Conservation (phyloP, 2,888 invertebrate species). For the Lamellibrachia columna region DNA sequence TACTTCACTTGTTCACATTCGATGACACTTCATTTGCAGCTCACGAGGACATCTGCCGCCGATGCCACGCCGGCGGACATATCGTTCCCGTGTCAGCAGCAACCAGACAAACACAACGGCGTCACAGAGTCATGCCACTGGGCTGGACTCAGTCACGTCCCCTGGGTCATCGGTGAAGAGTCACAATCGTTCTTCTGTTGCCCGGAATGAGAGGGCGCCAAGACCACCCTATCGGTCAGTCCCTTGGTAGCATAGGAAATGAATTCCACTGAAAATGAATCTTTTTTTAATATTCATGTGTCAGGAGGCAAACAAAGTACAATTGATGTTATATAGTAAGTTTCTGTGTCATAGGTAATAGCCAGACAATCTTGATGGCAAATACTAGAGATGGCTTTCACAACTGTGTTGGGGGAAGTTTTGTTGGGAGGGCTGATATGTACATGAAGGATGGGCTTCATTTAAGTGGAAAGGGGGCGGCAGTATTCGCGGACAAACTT, state of each 20-base stretch:
- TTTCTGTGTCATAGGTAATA: too few species aligned
- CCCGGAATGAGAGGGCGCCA: neutral
- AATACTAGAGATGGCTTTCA: too few species aligned
- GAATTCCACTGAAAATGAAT: neutral
- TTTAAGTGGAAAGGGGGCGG: too few species aligned
- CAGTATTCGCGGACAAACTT: too few species aligned
- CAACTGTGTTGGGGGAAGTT: too few species aligned
- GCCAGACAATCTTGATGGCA: too few species aligned
- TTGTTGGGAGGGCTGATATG: too few species aligned
- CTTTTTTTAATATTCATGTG: neutral
- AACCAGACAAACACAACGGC: neutral
- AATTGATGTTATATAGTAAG: too few species aligned
- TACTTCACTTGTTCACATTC: too few species aligned
- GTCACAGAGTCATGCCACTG: neutral
- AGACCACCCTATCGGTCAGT: neutral
- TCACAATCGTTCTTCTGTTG: neutral
- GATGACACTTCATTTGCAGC: neutral
- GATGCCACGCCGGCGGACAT: neutral
- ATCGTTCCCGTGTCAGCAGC: neutral
- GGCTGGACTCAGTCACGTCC: neutral
- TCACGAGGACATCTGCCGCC: neutral
- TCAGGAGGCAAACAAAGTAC: neutral
- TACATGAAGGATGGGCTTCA: too few species aligned
- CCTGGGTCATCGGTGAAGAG: neutral
- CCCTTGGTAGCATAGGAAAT: too few species aligned